Evolutionary conservation across 2,113 vertebrate genomes (phyloP), one percentile per base, ranked within the genome.

Genomic region (Protomyctophum bolini): DNA sequence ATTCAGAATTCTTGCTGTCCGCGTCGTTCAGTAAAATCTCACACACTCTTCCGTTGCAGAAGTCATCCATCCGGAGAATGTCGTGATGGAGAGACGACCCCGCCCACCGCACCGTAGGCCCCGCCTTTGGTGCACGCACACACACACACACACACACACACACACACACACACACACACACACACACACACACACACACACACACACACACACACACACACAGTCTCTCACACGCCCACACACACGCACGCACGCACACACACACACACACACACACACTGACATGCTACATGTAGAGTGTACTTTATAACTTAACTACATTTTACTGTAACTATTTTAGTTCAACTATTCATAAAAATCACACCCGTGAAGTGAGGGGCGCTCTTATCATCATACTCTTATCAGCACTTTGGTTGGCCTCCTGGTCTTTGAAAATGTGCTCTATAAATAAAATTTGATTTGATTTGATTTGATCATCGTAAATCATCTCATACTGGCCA

Each of bases 71-170:
- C 48, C 69, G 55, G 72, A 79, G 83, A 82, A 12, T 72, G 62
- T 57, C 55, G 63, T 15, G 72, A 67, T 46, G 63, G 12, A 12
- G 70, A 48, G 63, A 67, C 58, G 58, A 63, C 49, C 72, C 66
- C 52, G 64, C 70, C 76, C 59, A 9, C 33, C 28, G 58, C 63
- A 58, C 41, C 12, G 56, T 6, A 72, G 9, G 58, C 67, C 79
- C 72, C 76, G 64, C 84, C 88, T 46, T 48, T 10, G n/a, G n/a
- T n/a, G n/a, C n/a, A n/a, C n/a, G n/a, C 14, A 10, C 65, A 46
- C 63, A 59, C 33, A 15, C 54, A 14, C 10, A 15, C 28, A 29
- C 63, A 72, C 50, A 21, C 11, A 10, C 21, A 8, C 21, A 14
- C 52, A 10, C 58, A 4, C 7, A 29, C n/a, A 57, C 8, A 48